Conservation (phyloP, 2,888 invertebrate species). For the Stratiomys singularior region DNA sequence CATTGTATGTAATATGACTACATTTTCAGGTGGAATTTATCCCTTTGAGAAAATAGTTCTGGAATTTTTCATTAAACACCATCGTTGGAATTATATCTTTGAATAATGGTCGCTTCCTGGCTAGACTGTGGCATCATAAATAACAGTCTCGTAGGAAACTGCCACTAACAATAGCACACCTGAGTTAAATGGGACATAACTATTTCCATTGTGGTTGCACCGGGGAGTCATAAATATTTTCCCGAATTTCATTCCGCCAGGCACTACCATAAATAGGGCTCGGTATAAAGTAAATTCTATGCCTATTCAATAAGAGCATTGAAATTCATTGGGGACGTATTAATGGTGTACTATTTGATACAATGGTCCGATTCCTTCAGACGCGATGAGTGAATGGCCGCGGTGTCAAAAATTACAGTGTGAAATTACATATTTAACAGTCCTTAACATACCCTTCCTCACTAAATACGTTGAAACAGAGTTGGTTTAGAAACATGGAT, state of each 20-base stretch:
- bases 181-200: conserved; percentile 48
- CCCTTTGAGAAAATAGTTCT: background rate
- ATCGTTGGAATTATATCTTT: background rate
- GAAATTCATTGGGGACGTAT: background rate
- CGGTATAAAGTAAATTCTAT: background rate
- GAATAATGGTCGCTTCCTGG: conserved; percentile 32
- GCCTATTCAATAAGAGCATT: background rate
- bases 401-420: no score
- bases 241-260: conserved; percentile 17
- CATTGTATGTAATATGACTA: no score
- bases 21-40: no score
- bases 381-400: no score
- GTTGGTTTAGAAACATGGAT: no score
- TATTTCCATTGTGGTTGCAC: conserved; percentile 49
- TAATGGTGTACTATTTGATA: no score
- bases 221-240: conserved; percentile 50
- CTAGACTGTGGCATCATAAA: conserved; percentile 44
- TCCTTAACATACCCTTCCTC: no score
- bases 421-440: no score
- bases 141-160: conserved; percentile 21
- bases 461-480: no score
- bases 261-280: background rate
- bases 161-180: conserved; percentile 43
- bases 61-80: background rate
- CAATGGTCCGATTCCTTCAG: no score